Percentiles rank a stretch among this genome's conserved stretches.
These are phyloP conservation scores for Silurus asotus DNA, from an alignment of 2,113 vertebrate genomes.

Conservation along the genomic window DNA sequence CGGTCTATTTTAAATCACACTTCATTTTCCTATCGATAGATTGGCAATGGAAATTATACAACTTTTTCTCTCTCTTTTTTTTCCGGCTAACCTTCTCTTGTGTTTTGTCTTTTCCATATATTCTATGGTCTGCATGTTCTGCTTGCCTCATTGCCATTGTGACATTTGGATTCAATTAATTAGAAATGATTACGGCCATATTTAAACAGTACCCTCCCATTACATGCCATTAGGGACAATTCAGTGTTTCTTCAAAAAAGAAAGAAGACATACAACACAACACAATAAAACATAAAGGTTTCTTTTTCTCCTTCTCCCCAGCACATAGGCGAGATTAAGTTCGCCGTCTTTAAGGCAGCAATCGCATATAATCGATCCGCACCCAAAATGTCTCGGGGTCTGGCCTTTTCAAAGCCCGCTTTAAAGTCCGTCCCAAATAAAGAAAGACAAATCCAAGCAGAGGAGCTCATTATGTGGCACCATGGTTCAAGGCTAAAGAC, in stretches of 20 bases:
- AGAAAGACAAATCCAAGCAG: conserved; percentile 41
- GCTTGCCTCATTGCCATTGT: conserved; percentile 14
- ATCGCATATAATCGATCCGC: conserved; percentile 45
- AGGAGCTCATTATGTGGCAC: conserved; percentile 47
- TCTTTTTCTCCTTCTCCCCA: conserved; percentile 13
- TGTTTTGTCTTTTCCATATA: not conserved
- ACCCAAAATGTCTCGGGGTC: conserved; percentile 49
- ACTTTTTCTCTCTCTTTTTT: not conserved
- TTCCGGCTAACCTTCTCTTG: not conserved
- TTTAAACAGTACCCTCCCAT: conserved; percentile 2
- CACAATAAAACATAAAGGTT: not conserved
- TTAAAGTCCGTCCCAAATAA: conserved; percentile 37
- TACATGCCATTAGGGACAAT: conserved; percentile 25
- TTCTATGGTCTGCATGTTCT: conserved; percentile 5
- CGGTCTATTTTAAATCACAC: conserved; percentile 20
- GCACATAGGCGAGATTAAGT: conserved; percentile 39
- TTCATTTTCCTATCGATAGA: conserved; percentile 20
- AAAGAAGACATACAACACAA: conserved; percentile 1
- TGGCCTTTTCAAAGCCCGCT: conserved; percentile 49
- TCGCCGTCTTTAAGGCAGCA: conserved; percentile 44
- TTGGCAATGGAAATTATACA: conserved; percentile 6
- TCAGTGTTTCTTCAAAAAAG: conserved; percentile 6
- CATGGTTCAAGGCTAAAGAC: conserved; percentile 43
- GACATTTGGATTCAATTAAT: conserved; percentile 45
- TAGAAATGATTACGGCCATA: conserved; percentile 34